phyloP scores from a whole-genome alignment of 2,113 vertebrate species.

The Opisthocomus hoazin region DNA sequence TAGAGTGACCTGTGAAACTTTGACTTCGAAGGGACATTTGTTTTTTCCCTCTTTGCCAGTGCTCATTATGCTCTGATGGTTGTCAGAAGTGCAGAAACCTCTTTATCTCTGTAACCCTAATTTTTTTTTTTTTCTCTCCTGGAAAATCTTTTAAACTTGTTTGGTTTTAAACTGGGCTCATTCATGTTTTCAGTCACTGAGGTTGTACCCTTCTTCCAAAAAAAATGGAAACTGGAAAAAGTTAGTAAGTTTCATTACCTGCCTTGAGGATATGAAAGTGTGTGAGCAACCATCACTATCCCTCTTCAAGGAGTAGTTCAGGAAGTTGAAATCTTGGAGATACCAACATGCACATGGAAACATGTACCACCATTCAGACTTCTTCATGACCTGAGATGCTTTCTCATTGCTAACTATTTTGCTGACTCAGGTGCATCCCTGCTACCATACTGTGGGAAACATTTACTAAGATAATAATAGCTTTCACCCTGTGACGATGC shows the following conservation, averaged over 20 bases:
- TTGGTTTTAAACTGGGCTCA: not conserved
- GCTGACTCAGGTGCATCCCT: not conserved
- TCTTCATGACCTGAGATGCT: not conserved
- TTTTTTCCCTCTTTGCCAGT: not conserved
- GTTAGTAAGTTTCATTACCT: not conserved
- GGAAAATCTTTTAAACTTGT: not conserved
- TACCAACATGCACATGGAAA: not conserved
- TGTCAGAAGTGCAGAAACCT: not conserved
- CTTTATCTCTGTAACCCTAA: not conserved
- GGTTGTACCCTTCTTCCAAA: not conserved
- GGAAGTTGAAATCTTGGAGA: not conserved
- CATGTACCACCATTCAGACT: not conserved
- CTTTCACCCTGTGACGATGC: fast-evolving
- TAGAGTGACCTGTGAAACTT: not conserved
- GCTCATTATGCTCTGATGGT: not conserved
- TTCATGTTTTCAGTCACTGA: not conserved
- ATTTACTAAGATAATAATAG: not conserved
- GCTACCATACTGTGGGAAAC: not conserved
- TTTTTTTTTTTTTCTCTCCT: not conserved
- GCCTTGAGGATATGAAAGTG: not conserved
- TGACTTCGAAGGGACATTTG: not conserved
- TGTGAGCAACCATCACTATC: not conserved
- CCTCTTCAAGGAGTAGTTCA: not conserved
- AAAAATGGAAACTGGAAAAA: not conserved
- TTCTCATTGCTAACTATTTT: not conserved